Evolutionary conservation across 2,797 vertebrate genomes (phyloP), one percentile per base, ranked within the genome.

Genomic region (Allobates femoralis): DNA sequence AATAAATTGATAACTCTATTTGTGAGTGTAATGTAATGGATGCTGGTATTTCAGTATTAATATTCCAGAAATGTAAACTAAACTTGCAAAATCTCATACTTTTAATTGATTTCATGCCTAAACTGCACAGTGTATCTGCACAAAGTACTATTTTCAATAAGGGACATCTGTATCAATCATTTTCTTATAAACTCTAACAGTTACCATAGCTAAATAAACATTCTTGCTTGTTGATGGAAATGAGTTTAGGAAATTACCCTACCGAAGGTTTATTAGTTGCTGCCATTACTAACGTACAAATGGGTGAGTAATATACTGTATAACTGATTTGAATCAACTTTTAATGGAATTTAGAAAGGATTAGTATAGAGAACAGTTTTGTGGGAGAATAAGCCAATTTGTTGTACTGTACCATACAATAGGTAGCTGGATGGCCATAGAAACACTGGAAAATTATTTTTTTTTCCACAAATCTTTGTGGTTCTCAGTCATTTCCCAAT

Each of bases 191-290:
- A 69, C 51, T 58, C 32, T 34, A 83, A 58, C 51, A 73, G 67
- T 73, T 83, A 73, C 51, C 81, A 73, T 73, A 83, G 67, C 71
- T 41, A 73, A 83, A 83, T 83, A 83, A 83, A 83, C 67, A 73
- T 73, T 69, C n/a, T 37, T 73, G 64, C 64, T 53, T 69, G 64
- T 69, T 34, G 62, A 81, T 81, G 80, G 80, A 73, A 73, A 82
- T 71, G 51, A 73, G 46, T 82, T 82, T 67, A 82, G 80, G 66
- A 71, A 82, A 82, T 82, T 56, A 41, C 80, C 80, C 64, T 71
- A 56, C 64, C 23, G 15, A 56, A 82, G 66, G 50, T 58, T 32
- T 82, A 71, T 71, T 71, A 82, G 80, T 53, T 71, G 66, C 80
- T 82, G 56, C 66, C 80, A 71, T 67, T 82, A 71, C 53, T 28